Conservation (phyloP, 2,797 vertebrate genomes). For the Microcaecilia unicolor region DNA sequence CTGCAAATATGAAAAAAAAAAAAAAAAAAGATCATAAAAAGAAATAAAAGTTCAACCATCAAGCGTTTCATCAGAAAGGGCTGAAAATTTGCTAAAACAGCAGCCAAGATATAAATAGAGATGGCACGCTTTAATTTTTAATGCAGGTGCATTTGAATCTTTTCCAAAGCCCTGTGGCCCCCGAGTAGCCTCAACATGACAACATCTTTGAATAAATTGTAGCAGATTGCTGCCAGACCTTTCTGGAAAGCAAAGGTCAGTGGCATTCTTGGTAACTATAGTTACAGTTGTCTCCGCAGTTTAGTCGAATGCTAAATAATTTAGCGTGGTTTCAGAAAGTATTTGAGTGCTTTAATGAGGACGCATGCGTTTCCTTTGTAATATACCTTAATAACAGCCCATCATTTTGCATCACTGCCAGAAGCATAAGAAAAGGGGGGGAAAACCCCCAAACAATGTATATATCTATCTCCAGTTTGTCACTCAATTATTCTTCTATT, state of each 20-base stretch:
- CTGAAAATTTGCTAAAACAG: no score
- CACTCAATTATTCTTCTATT: no score
- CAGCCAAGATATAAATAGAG: no score
- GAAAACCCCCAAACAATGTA: no score
- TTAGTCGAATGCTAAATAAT: conserved; percentile 27
- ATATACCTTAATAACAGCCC: conserved; percentile 11
- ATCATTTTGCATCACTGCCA: neutral
- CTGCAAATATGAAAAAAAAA: no score
- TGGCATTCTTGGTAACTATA: conserved; percentile 43
- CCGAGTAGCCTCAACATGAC: conserved; percentile 8
- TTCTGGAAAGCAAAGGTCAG: conserved; percentile 18
- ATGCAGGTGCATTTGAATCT: conserved; percentile 1
- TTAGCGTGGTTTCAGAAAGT: conserved; percentile 22
- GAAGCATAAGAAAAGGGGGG: neutral
- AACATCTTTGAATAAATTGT: conserved; percentile 19
- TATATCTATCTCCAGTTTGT: no score
- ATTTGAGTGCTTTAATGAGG: conserved; percentile 22
- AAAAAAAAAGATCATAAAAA: no score
- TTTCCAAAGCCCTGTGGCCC: no score
- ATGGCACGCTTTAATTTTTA: neutral
- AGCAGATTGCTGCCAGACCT: conserved; percentile 11
- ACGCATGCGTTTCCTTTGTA: conserved; percentile 11
- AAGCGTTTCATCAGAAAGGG: no score
- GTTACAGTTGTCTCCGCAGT: conserved; percentile 32
- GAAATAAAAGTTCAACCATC: no score